Evolutionary conservation across 2,797 vertebrate genomes (phyloP), one percentile per base, ranked within the genome.

Genomic region (Xiphophorus birchmanni): DNA sequence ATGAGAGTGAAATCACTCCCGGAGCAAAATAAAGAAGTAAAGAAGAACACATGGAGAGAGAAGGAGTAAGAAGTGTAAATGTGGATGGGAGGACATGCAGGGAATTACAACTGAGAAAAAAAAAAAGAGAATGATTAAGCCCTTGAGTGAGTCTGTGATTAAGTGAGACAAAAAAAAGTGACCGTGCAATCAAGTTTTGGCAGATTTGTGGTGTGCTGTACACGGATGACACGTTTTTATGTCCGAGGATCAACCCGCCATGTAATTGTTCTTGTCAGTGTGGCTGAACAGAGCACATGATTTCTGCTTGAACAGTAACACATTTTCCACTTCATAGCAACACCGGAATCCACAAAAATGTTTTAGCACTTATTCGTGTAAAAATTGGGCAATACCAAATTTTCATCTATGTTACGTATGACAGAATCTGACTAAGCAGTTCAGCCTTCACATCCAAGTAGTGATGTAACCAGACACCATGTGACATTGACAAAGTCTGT

Each of bases 101-200:
- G 26, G 42, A 60, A 76, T 37, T 45, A 48, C 37, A 29, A 75
- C 73, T 35, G 0, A 63, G 67, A 21, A 17, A 35, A 48, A 74
- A 52, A 52, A 48, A 17, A 0, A 75, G 21, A 50, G 32, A 78
- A 73, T 78, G 80, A 89, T 83, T 80, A 78, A 86, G 35, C 1
- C 50, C 79, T 69, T 77, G 71, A 83, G 75, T 15, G 79, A 87
- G 76, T 17, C 18, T 1, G 84, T 80, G 89, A 93, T 91, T 87
- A 90, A 89, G 56, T 6, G 29, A 82, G 88, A 90, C 76, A 83
- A 79, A 80, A 52, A 47, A 54, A 74, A 81, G 73, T 82, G 85
- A 88, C 80, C 86, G 88, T 26, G 85, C 81, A 82, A 86, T 91
- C 88, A 84, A 50, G 80, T 79, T 85, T 76, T 76, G 82, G 84